These are phyloP conservation scores for Aphaenogaster floridana DNA, from an alignment of 1,140 invertebrate genomes.

Conservation along the genomic window DNA sequence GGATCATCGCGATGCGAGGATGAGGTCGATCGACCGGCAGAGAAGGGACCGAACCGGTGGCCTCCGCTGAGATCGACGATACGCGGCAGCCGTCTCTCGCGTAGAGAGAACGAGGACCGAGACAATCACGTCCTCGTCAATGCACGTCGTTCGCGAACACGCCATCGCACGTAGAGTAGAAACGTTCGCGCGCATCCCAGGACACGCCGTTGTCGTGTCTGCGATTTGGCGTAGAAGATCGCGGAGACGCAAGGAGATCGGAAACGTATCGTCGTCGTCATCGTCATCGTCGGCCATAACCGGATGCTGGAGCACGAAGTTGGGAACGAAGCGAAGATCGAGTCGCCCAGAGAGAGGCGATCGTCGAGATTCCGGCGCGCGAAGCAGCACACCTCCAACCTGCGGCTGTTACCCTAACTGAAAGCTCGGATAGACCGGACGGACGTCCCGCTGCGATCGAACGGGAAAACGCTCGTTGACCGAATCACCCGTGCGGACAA, in stretches of 20 bases:
- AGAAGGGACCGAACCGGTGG: conserved; percentile 34
- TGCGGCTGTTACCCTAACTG: conserved; percentile 25
- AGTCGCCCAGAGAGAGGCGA: conserved; percentile 48
- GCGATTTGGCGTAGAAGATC: conserved; percentile 26
- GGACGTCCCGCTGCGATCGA: not conserved
- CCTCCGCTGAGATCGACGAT: conserved; percentile 26
- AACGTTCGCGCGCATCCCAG: not conserved
- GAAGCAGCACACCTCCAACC: not conserved
- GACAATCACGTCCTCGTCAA: conserved; percentile 67
- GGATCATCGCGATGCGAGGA: conserved; percentile 63
- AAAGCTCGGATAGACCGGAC: conserved; percentile 3
- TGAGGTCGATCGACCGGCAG: conserved; percentile 60
- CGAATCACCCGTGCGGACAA: not conserved
- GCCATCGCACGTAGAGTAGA: conserved; percentile 69
- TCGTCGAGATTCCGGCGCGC: conserved; percentile 68
- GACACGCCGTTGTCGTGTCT: not conserved
- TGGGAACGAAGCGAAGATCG: conserved; percentile 22
- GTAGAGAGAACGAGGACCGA: not conserved
- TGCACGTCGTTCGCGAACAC: conserved; percentile 54
- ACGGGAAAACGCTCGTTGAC: conserved; percentile 28
- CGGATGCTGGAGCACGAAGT: conserved; percentile 47
- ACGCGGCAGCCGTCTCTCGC: conserved; percentile 7
- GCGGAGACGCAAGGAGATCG: not conserved
- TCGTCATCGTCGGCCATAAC: conserved; percentile 17
- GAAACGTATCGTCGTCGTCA: not conserved